Evolutionary conservation across 2,888 invertebrate genomes (phyloP), one percentile per base, ranked within the genome.

Genomic region (Xestia xanthographa): DNA sequence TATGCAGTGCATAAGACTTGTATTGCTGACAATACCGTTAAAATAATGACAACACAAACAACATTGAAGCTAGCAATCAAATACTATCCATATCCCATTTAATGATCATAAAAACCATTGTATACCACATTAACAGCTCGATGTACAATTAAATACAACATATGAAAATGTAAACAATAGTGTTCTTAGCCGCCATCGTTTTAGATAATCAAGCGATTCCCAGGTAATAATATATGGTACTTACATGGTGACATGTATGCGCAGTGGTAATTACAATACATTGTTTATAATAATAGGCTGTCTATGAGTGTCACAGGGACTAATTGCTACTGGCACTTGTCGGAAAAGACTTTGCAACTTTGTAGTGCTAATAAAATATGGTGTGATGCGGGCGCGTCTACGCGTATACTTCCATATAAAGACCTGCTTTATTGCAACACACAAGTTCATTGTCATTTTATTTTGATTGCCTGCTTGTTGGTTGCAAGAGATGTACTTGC

Each of bases 191-290:
- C 4, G 34, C 41, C n/a, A 66, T 45, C 72, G 71, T 69, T 74
- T 76, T 34, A 83, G 83, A 83, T 81, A 56, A 62, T 76, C 50
- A n/a, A 22, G 62, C 50, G n/a, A 76, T 82, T 81, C 62, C 14
- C 66, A 41, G 29, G 17, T 77, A 85, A 83, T 83, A 65, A 69
- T 14, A 74, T 41, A 34, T 50, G 1, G 11, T 20, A 78, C 11
- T 56, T 34, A 34, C 20, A 22, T 48, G 26, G 66, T 63, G 69
- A 74, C 69, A 66, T 71, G 67, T 48, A 72, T 45, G 65, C 66
- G 66, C 65, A 60, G 26, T 14, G 11, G 65, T 72, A 79, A 83
- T 87, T 86, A 83, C 53, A 68, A 75, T 80, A 87, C 83, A 85
- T 75, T 77, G 83, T 75, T 69, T 62, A n/a, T 79, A 80, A 84